These are phyloP conservation scores for Erpornis zantholeuca DNA, from an alignment of 2,113 vertebrate species.

Conservation along the genomic window DNA sequence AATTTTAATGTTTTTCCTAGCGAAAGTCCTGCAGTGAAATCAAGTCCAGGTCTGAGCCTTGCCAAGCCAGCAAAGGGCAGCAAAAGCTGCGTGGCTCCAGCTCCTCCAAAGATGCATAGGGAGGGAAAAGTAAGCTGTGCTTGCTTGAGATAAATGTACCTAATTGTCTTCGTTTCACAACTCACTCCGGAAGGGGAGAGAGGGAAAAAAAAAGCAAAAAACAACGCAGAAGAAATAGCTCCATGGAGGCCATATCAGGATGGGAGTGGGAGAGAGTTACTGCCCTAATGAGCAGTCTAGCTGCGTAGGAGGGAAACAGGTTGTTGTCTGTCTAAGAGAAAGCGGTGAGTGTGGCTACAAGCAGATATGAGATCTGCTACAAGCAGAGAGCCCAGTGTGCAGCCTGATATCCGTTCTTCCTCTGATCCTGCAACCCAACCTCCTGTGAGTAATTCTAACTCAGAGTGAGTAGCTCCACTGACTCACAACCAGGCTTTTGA, in stretches of 20 bases:
- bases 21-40: background rate
- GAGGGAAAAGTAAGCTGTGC: background rate
- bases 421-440: constrained; percentile 48
- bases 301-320: constrained; percentile 60
- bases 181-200: background rate
- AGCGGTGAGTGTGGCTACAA: constrained; percentile 17
- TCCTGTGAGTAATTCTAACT: constrained; percentile 56
- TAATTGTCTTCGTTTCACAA: constrained; percentile 44
- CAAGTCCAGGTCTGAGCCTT: background rate
- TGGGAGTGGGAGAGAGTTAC: constrained; percentile 65
- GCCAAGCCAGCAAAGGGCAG: background rate
- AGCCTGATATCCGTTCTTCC: constrained; percentile 48
- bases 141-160: background rate
- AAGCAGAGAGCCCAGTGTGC: constrained; percentile 21
- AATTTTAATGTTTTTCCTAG: background rate
- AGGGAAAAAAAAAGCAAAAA: background rate
- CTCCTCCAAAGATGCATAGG: background rate
- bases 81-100: background rate
- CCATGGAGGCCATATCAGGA: constrained; percentile 51
- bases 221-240: constrained; percentile 42
- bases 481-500: constrained; percentile 43
- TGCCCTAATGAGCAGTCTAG: constrained; percentile 67
- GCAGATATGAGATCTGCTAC: constrained; percentile 32
- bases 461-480: constrained; percentile 50
- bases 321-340: constrained; percentile 59